Base-by-base conservation (phyloP, 2,888 invertebrate species). In the Dicranocentrus wangi region DNA sequence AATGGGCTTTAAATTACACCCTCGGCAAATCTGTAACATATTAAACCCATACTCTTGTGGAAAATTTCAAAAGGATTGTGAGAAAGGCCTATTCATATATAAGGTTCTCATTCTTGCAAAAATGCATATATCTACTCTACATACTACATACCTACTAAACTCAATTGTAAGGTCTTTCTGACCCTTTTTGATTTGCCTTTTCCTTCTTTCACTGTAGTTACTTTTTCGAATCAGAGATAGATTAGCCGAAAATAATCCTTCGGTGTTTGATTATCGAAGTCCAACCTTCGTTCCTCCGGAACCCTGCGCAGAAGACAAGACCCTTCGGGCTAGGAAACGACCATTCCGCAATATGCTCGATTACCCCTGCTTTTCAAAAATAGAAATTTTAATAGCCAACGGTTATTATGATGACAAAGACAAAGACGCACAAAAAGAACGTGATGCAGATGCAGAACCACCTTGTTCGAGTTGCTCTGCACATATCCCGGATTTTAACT, bases 1-100 rank as follows among this genome's bases (percentile, higher is more conserved):
- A 39, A 32, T 83, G 5, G 83, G 81, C 1, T 77, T 83, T 32
- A 8, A 39, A 19, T 47, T 83, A n/a, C 71, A n/a, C n/a, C 28
- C 27, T 10, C 15, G 25, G 1, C 77, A 69, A 42, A 66, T 82
- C 7, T 13, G 25, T 17, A 80, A 81, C 32, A 15, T 83, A 5
- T 17, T 81, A 1, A 53, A 63, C 25, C 83, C 83, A 3, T 83
- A n/a, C n/a, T 27, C n/a, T 2, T 83, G 81, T 70, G 73, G 77
- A 19, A 77, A 72, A 32, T 72, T 19, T 28, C 25, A 76, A 39
- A 58, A 58, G 42, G 53, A 71, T 19, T 82, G 80, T 21, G 27
- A 58, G 19, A 55, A 68, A 47, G 72, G 79, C 10, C 10, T 76
- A 0, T 71, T 80, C 27, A 77, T 80, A 27, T 80, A 68, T 58